Evolutionary conservation across 2,113 vertebrate species (phyloP), one percentile per base, ranked within the genome.

Genomic region (Cebidichthys violaceus): DNA sequence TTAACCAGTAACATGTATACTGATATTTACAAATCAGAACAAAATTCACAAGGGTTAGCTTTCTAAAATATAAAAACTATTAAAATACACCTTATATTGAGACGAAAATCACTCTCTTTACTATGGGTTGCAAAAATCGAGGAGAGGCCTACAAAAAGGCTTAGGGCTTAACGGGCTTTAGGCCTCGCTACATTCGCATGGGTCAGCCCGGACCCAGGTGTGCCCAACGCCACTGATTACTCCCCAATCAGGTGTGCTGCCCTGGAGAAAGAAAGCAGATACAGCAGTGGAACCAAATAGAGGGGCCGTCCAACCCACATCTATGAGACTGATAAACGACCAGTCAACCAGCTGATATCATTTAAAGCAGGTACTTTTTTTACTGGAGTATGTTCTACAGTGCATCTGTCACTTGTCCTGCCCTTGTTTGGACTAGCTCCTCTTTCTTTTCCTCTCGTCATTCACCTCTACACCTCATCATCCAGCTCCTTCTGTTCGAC

Each of bases 401-500:
- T 9, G 4, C 6, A 15, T 78, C 55, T 39, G 50, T 60, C 69
- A 70, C 43, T 69, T 52, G 15, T 22, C 61, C 60, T 57, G 1
- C 24, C 54, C 47, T 27, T 33, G 35, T 35, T 22, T 10, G 13
- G 31, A 29, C 57, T 14, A 7, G 22, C 62, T 57, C 50, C 17
- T 33, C 24, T 27, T 31, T 64, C 31, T 11, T 18, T 24, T 41
- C 15, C 31, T 29, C 13, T 20, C 64, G 22, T 59, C 31, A 47
- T 62, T 78, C 70, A 62, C 55, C 71, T 69, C 69, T 69, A 47
- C 27, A 43, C 31, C 47, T 84, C 15, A 55, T 18, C 57, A 62
- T 62, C 18, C 74, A 13, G 22, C 24, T 62, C 24, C 43, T 64
- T 24, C 39, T n/a, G 17, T 59, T 81, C 41, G 15, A 68, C 37